Evolutionary conservation across 1,140 invertebrate genomes (phyloP), one percentile per base, ranked within the genome.

Genomic region (Cataglyphis hispanica): DNA sequence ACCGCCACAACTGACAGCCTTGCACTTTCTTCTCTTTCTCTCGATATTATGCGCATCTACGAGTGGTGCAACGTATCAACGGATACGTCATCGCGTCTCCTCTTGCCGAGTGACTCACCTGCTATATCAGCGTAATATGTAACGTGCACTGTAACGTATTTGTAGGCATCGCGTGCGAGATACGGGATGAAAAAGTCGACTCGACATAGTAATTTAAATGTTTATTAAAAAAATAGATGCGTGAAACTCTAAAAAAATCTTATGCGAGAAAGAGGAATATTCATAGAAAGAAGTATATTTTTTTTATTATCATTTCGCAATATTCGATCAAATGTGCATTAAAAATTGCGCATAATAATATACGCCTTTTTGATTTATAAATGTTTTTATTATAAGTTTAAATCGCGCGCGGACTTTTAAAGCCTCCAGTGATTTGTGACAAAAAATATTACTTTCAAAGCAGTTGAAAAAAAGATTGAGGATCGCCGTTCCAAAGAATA

Each of bases 81-180:
- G 53, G 53, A 58, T 56, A 89, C 89, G 89, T 89, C 87, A 89
- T 87, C 88, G 88, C 40, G 74, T 40, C 86, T 86, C 81, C 75
- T 89, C 75, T 84, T 61, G 72, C 46, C 40, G 70, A 63, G 11
- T 84, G 81, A 84, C 70, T 84, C 81, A 84, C 50, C 16, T 72
- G 72, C 16, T 43, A 27, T 31, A 76, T 76, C 70, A 37, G 70
- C 67, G 76, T 66, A 46, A 64, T 53, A 31, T 25, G 25, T 11
- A n/a, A 19, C 19, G 11, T n/a, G 10, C 31, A n/a, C n/a, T 40
- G 27, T 50, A 4, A 4, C 4, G 80, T 66, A 70, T 66, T 87
- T 88, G 69, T 60, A 69, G n/a, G n/a, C 22, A 22, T 50, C 46
- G 13, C 72, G 46, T 46, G 76, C 43, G 27, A 64, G n/a, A 40